Evolutionary conservation across 2,797 vertebrate genomes (phyloP), one percentile per base, ranked within the genome.

Genomic region (Cyclopterus lumpus): DNA sequence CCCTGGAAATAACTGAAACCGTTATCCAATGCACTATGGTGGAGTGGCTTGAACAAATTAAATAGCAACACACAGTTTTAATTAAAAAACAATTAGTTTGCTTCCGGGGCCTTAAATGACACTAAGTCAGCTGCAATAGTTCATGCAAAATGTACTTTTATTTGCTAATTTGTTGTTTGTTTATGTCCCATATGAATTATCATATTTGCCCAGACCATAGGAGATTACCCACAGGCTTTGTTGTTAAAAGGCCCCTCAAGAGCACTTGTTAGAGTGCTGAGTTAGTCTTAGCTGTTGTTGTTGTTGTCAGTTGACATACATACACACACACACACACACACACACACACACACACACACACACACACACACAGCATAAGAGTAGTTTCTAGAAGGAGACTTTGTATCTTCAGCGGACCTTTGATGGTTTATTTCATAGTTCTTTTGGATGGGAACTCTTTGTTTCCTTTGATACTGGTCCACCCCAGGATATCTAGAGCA

Each of bases 351-450:
- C 49, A 58, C 60, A 65, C 58, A 54, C 57, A 46, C 65, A 64
- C 36, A 72, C 38, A 57, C 60, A 65, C 58, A 54, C 46, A 36
- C 36, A 69, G 15, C 49, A 53, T 51, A 3, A 58, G 18, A 20
- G 62, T 32, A n/a, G 26, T 70, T 63, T 80, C 61, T 70, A 40
- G 6, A 66, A 46, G 22, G 26, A 86, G 80, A 91, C 89, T 84
- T 91, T 91, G 91, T 79, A 73, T 89, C 38, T 30, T 68, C 32
- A 55, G 20, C 15, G 9, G 26, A 85, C 59, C 79, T 53, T 71
- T 28, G 20, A 53, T 73, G 22, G 71, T 81, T 82, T 75, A 73
- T 69, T 77, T 68, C 66, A 53, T 66, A 69, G 36, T 15, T 67
- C 79, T 72, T 77, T 81, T 74, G 40, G 57, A 59, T 65, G 26